Evolutionary conservation across 2,797 vertebrate genomes (phyloP), one percentile per base, ranked within the genome.

Genomic region (Epinephelus awoara): DNA sequence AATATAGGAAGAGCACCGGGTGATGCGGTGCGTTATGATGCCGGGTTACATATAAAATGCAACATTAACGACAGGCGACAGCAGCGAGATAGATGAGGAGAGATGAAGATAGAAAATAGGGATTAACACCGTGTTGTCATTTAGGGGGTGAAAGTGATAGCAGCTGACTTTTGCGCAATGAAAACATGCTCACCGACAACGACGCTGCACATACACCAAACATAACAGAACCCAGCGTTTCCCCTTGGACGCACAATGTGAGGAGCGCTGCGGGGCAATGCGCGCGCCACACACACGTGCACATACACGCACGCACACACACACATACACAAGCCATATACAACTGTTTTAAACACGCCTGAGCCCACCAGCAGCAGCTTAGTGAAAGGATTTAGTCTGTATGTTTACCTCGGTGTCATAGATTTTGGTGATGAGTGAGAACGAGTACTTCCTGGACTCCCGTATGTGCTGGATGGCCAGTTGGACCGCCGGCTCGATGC

Each of bases 371-470:
- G 67, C 40, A 40, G 79, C 62, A 72, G 80, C 65, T 80, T 56
- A 68, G 71, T 50, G 78, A n/a, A 42, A 63, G 46, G 68, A 67
- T 82, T 79, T 65, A 52, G 25, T 50, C 21, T 51, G 42, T 2
- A 3, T 62, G 66, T 89, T 93, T 94, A 96, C 96, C 96, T 96
- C 96, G 2, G 96, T 96, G 93, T 96, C 96, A 89, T 96, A 96
- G 91, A 96, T 96, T 91, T 96, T 94, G 88, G 96, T 96, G 93
- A 96, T 96, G 91, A 96, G 94, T 6, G 95, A 96, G 88, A 96
- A 96, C 23, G 94, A 91, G 92, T 95, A 96, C 89, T 94, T 94
- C 86, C 92, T 81, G 87, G 95, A 94, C 93, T 96, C 95, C 76
- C 90, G 90, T 85, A 96, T 95, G 91, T 96, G 96, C 75, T 94